These are phyloP conservation scores for Pycnonotus jocosus DNA, from an alignment of 2,113 vertebrate genomes.

Conservation along the genomic window DNA sequence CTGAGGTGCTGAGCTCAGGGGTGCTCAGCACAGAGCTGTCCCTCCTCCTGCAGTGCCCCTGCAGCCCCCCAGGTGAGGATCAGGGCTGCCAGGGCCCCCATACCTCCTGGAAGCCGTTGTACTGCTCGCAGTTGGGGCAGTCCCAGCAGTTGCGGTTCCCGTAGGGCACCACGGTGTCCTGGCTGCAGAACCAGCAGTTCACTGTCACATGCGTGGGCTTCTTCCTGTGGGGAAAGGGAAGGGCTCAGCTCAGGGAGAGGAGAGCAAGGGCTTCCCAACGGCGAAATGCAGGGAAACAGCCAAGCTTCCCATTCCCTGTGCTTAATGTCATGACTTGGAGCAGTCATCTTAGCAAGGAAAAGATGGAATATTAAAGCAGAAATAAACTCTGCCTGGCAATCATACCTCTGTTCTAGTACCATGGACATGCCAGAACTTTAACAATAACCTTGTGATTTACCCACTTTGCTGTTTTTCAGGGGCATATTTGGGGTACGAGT, in stretches of 20 bases:
- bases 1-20: background rate
- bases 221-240: constrained; percentile 68
- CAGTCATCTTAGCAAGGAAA: background rate
- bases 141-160: constrained; percentile 99
- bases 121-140: constrained; percentile 96
- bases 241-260: background rate
- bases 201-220: constrained; percentile 85
- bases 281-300: background rate
- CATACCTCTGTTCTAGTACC: background rate
- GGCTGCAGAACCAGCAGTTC: constrained; percentile 98
- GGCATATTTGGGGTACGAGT: background rate
- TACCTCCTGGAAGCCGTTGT: constrained; percentile 98
- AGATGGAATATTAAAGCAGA: background rate
- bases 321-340: background rate
- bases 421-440: background rate
- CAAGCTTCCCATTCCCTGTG: background rate
- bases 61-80: accelerated
- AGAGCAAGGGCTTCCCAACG: background rate
- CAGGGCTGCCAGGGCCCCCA: background rate
- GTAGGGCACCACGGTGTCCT: constrained; percentile 90
- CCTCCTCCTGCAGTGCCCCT: background rate
- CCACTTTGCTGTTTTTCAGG: background rate
- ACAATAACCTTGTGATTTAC: background rate
- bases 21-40: background rate
- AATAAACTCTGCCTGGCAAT: background rate